Base-by-base conservation (phyloP, 2,113 vertebrate species). In the Solea solea region DNA sequence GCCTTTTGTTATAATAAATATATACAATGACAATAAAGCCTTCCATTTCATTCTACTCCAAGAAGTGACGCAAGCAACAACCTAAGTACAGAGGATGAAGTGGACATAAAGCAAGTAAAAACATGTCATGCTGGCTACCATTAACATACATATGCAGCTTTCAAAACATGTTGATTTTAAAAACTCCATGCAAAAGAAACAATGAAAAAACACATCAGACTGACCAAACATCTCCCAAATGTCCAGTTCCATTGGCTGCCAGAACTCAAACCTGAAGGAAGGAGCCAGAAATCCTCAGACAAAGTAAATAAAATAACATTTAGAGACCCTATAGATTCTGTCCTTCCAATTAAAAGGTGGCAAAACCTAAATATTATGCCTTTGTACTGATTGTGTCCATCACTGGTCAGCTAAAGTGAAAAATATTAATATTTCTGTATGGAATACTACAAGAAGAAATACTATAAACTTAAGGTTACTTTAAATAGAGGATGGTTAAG, bases 201-300 rank as follows among this genome's bases (percentile, higher is more conserved):
- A 7, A 9, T 5, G 11, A 2, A 45, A 54, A 39, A 63, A 44
- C 14, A 6, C 64, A 52, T 42, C 3, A 13, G 70, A 87, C 86
- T 88, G 86, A 90, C 90, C 88, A 64, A 88, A 78, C 74, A 76
- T 82, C 65, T 86, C 75, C 81, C 83, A 80, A 53, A 53, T 56
- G 52, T 87, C 74, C 68, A 25, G 71, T 69, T 88, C 87, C 85
- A 89, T 92, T 64, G 61, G 69, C 70, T 60, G 64, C 82, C 64
- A 69, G 51, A 28, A 64, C 7, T 46, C 64, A 74, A 50, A 83
- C 89, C 89, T 87, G 80, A 60, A 67, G 71, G 60, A 71, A 51
- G 75, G 34, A 83, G 74, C 41, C 74, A 49, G 14, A 80, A 39
- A 65, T 3, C 0, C 44, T 78, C 52, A 78, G 12, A 40, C 34